A percentile compares a stretch with the other conserved stretches of the same genome.
phyloP scores from a whole-genome alignment of 2,113 vertebrate species.

The Aix galericulata region DNA sequence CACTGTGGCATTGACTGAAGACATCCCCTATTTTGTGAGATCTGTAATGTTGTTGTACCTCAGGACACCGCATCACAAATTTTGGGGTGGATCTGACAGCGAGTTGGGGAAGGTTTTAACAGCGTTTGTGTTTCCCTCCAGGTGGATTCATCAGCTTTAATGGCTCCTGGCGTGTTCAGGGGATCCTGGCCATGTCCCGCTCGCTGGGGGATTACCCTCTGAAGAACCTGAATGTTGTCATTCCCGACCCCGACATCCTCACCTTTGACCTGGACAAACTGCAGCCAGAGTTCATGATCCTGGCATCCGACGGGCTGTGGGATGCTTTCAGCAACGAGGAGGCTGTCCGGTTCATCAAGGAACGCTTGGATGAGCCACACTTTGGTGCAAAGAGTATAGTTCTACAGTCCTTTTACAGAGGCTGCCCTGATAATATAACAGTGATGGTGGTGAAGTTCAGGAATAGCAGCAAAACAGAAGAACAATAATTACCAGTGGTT shows the following conservation, averaged over 20 bases:
- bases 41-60: fast-evolving
- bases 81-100: not conserved
- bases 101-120: not conserved
- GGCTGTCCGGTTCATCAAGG: constrained; percentile 94
- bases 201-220: constrained; percentile 96
- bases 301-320: constrained; percentile 97
- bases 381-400: constrained; percentile 98
- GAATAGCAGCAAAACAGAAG: constrained; percentile 85
- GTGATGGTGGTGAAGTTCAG: constrained; percentile 99
- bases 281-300: constrained; percentile 97
- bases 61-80: not conserved
- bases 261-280: constrained; percentile 97
- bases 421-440: constrained; percentile 97
- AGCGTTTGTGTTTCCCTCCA: constrained; percentile 64
- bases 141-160: constrained; percentile 99
- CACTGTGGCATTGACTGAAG: fast-evolving
- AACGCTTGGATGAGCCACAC: constrained; percentile 95
- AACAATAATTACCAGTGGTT: constrained; percentile 73
- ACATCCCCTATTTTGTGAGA: not conserved
- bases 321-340: constrained; percentile 99
- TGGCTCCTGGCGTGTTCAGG: constrained; percentile 97
- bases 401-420: constrained; percentile 96
- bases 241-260: constrained; percentile 93
- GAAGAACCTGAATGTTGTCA: constrained; percentile 96
- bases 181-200: constrained; percentile 97